Percentiles rank a stretch among this genome's conserved stretches.
Conservation (phyloP, 1,140 invertebrate species). For the Camponotus floridanus region DNA sequence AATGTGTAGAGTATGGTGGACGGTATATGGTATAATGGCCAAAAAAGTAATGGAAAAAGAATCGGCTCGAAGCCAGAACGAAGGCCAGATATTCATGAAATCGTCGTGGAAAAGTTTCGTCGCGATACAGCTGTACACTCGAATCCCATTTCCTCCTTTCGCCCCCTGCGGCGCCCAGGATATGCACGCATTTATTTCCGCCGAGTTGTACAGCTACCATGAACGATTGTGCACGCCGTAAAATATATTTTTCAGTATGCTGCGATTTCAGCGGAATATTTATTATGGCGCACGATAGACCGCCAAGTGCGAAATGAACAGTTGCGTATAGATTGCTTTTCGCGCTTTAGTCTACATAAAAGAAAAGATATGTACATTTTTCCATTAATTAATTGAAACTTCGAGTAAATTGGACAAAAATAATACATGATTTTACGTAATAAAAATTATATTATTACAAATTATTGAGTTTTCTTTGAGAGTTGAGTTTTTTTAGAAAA, state of each 20-base stretch:
- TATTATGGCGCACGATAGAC: constrained; percentile 15
- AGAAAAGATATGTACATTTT: not conserved
- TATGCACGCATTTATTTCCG: constrained; percentile 72
- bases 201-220: constrained; percentile 64
- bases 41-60: constrained; percentile 6
- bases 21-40: constrained; percentile 7
- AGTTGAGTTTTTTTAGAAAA: not conserved
- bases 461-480: not conserved
- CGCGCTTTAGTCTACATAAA: constrained; percentile 23
- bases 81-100: constrained; percentile 71
- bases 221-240: constrained; percentile 66
- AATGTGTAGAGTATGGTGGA: constrained; percentile 1
- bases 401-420: constrained; percentile 7
- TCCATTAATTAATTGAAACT: not conserved
- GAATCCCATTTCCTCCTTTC: constrained; percentile 72
- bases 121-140: constrained; percentile 65
- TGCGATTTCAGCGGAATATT: constrained; percentile 58
- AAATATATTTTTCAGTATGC: constrained; percentile 69
- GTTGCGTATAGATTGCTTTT: constrained; percentile 34
- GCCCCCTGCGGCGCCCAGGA: constrained; percentile 51
- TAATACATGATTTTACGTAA: not conserved
- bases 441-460: not conserved
- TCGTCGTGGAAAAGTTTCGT: constrained; percentile 72
- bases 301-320: constrained; percentile 32
- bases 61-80: constrained; percentile 62